phyloP scores from a whole-genome alignment of 2,113 vertebrate species.

The Guaruba guarouba region DNA sequence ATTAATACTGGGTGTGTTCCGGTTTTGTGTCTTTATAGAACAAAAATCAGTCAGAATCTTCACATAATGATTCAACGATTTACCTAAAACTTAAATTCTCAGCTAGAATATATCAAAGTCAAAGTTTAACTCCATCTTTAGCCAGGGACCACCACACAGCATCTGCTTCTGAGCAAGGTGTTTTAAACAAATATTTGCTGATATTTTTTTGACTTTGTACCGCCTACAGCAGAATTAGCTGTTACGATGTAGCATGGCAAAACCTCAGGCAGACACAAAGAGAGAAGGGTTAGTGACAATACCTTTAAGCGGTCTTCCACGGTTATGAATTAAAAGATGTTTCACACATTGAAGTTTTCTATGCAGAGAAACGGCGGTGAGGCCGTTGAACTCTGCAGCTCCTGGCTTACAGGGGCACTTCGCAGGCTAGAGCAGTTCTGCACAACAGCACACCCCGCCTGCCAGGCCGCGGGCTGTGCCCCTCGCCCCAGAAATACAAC shows the following conservation, averaged over 20 bases:
- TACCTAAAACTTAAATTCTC: background rate
- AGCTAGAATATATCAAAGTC: background rate
- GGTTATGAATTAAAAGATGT: background rate
- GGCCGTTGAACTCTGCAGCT: rapidly evolving
- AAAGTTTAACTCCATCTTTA: background rate
- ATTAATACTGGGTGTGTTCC: background rate
- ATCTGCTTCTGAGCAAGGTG: background rate
- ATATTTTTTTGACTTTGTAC: background rate
- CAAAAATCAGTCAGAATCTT: background rate
- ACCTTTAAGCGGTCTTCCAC: background rate
- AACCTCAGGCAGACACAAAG: background rate
- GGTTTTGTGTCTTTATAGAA: background rate
- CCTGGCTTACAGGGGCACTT: background rate
- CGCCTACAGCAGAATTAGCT: background rate
- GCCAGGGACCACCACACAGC: background rate
- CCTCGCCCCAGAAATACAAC: background rate
- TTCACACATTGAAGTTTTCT: background rate
- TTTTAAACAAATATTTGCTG: background rate
- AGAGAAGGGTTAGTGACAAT: background rate
- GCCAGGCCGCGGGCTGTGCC: background rate
- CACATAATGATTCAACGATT: background rate
- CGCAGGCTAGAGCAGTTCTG: background rate
- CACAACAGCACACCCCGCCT: background rate
- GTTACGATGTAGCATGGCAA: background rate
- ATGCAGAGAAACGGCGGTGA: rapidly evolving